Evolutionary conservation across 2,113 vertebrate species (phyloP), one percentile per base, ranked within the genome.

Genomic region (Daboia siamensis): DNA sequence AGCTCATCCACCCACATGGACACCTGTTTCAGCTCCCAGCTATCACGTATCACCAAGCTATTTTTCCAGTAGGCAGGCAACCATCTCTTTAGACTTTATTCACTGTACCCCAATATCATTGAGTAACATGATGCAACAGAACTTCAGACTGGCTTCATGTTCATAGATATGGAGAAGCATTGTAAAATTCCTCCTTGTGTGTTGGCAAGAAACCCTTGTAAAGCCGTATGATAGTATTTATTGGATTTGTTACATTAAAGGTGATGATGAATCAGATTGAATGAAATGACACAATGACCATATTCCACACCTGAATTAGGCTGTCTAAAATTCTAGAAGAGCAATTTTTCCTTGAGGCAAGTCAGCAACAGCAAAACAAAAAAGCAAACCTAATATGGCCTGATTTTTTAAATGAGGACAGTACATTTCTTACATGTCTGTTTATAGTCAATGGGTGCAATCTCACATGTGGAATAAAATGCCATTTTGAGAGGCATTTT

Each of bases 11-110:
- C 92, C 54, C 46, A 94, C 93, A 92, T 74, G 90, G 80, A 0
- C 17, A 64, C 91, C 56, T 89, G 95, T 95, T 97, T 97, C 91
- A 2, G 3, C 94, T 95, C 95, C 91, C 93, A 5, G 96, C 96
- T 94, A 88, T 94, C 90, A 93, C 84, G 86, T 3, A 20, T 93
- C 84, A 57, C 0, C 4, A 93, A 92, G 94, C 91, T 92, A 94
- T 91, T 94, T 93, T 93, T 2, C 0, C 93, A 90, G 91, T 87
- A 84, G 91, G 86, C 93, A 80, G 64, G 29, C 29, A 56, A 33
- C 4, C 17, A 64, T 48, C 57, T 85, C 20, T 88, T 57, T 17
- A 29, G 90, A 93, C 44, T 4, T 48, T 74, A 44, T 59, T 23
- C 23, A n/a, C 4, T 59, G 23, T 92, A 24, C 90, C 6, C 0